Percentiles rank a stretch among this genome's conserved stretches.
phyloP scores from a whole-genome alignment of 2,888 invertebrate genomes.

The Elgonia sp. region DNA sequence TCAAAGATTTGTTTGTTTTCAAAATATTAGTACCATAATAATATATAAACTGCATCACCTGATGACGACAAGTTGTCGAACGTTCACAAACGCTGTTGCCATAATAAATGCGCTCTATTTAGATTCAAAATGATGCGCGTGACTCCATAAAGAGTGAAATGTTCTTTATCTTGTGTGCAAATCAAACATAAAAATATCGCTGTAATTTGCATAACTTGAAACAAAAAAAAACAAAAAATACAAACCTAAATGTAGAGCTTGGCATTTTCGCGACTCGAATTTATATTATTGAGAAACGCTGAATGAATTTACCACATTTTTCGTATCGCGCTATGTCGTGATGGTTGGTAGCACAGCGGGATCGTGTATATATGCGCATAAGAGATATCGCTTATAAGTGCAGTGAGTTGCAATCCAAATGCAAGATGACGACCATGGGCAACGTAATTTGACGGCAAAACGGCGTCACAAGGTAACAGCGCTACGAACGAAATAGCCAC shows the following conservation, averaged over 20 bases:
- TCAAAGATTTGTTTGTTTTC: too few relatives aligned
- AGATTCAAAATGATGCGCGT: constrained; percentile 32
- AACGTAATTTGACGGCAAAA: constrained; percentile 67
- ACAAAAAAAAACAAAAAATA: constrained; percentile 51
- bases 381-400: constrained; percentile 79
- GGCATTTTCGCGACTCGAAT: constrained; percentile 51
- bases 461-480: constrained; percentile 37
- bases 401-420: constrained; percentile 75
- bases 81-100: constrained; percentile 17
- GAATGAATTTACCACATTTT: constrained; percentile 81
- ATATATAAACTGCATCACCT: too few relatives aligned
- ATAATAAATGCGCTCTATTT: constrained; percentile 37
- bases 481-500: constrained; percentile 41
- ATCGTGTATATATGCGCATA: constrained; percentile 67
- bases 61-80: background rate
- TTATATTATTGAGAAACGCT: constrained; percentile 82
- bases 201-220: constrained; percentile 51
- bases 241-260: constrained; percentile 46
- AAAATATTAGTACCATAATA: too few relatives aligned
- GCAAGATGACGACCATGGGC: constrained; percentile 78
- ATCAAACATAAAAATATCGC: constrained; percentile 54
- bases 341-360: constrained; percentile 79
- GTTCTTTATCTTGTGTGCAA: constrained; percentile 36
- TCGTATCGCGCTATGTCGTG: constrained; percentile 74
- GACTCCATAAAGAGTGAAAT: constrained; percentile 23